phyloP scores from a whole-genome alignment of 2,797 vertebrate species.

The Malacoraja senta region DNA sequence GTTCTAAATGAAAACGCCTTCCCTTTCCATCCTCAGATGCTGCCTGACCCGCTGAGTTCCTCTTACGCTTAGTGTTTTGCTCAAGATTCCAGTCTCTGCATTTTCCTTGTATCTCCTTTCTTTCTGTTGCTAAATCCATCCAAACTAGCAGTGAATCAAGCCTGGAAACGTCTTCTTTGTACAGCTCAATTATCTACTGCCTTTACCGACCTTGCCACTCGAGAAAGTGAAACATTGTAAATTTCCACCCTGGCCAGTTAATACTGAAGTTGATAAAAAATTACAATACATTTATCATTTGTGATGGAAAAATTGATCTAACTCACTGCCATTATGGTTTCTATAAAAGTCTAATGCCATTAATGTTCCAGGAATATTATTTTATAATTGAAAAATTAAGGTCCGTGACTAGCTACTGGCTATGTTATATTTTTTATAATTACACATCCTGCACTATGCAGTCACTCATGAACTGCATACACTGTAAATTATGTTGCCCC shows the following conservation, averaged over 20 bases:
- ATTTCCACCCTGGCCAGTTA: neutral
- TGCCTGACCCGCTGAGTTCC: too few species aligned
- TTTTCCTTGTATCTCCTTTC: neutral
- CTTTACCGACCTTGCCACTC: neutral
- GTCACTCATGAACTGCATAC: neutral
- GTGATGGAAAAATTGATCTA: conserved; percentile 14
- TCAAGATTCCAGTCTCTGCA: too few species aligned
- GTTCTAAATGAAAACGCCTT: too few species aligned
- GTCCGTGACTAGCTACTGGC: conserved; percentile 32
- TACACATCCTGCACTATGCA: conserved; percentile 21
- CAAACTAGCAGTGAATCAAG: neutral
- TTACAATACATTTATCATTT: conserved; percentile 10
- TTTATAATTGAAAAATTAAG: conserved; percentile 26
- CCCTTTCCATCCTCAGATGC: too few species aligned
- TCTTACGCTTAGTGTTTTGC: too few species aligned
- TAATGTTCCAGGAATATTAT: conserved; percentile 19
- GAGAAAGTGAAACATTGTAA: neutral
- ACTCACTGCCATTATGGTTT: neutral
- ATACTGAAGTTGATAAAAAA: conserved; percentile 16
- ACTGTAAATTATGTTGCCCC: conserved; percentile 1
- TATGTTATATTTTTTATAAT: conserved; percentile 31
- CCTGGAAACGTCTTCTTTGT: neutral
- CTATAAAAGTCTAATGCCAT: neutral
- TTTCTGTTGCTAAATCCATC: neutral
- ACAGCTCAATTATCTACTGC: neutral